A percentile compares a stretch with the other conserved stretches of the same genome.
Conservation (phyloP, 2,113 vertebrate species). For the Mungos mungo region DNA sequence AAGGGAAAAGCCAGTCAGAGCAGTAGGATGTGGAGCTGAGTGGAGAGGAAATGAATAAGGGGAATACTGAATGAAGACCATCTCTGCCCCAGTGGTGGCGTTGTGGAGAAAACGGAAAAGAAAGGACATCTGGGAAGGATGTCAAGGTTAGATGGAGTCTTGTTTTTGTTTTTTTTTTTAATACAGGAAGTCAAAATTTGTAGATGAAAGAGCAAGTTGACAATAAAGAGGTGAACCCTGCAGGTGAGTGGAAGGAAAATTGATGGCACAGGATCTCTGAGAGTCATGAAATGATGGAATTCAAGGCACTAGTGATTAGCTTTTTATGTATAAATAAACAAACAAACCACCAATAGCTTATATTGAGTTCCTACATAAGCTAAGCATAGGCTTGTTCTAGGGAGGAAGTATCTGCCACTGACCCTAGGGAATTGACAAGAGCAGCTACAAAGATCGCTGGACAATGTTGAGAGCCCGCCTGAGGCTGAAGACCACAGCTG, state of each 20-base stretch:
- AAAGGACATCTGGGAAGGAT: not conserved
- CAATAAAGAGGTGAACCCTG: not conserved
- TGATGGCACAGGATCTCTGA: not conserved
- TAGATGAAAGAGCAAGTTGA: not conserved
- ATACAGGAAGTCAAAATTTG: not conserved
- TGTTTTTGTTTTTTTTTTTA: not conserved
- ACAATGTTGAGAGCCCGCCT: not conserved
- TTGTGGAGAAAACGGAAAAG: not conserved
- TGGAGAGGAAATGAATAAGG: not conserved
- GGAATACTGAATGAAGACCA: not conserved
- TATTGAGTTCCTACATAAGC: not conserved
- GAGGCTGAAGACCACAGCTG: not conserved
- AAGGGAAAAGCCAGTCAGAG: not conserved
- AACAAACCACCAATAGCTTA: no score
- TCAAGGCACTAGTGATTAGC: not conserved
- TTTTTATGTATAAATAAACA: not conserved
- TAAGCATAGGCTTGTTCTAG: not conserved
- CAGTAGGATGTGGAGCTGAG: not conserved
- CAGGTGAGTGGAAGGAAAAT: not conserved
- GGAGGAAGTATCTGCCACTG: not conserved
- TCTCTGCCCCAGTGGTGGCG: not conserved
- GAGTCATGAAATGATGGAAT: not conserved
- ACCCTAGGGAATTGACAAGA: not conserved
- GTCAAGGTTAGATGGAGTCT: not conserved
- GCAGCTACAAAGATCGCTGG: not conserved